A percentile compares a stretch with the other conserved stretches of the same genome.
Evolutionary conservation across 2,797 vertebrate genomes (phyloP).

Genomic region (Lutjanus campechanus): DNA sequence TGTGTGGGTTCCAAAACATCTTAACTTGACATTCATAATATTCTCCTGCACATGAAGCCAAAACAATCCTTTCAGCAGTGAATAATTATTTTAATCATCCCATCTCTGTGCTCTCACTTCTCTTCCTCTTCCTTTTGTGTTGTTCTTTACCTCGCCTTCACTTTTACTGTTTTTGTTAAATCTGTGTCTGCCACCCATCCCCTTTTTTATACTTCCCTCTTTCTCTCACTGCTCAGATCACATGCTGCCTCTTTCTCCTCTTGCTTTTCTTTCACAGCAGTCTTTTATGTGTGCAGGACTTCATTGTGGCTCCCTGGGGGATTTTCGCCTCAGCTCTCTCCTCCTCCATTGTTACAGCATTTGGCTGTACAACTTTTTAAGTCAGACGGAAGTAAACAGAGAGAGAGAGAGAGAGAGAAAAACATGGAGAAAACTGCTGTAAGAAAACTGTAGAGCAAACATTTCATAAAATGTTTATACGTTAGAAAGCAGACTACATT

Average conservation of each 20-base stretch:
- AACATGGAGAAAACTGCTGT: not conserved
- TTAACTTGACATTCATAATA: not conserved
- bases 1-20: not conserved
- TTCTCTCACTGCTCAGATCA: constrained; percentile 25
- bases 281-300: constrained; percentile 65
- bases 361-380: constrained; percentile 39
- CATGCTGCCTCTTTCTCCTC: constrained; percentile 7
- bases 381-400: constrained; percentile 3
- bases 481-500: not conserved
- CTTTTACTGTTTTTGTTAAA: constrained; percentile 18
- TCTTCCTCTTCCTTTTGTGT: not conserved
- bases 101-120: not conserved
- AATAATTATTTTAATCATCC: constrained; percentile 1
- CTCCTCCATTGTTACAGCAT: constrained; percentile 64
- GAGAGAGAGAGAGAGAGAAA: not conserved
- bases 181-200: not conserved
- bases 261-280: constrained; percentile 33
- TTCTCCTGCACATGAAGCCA: not conserved
- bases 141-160: not conserved
- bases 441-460: not conserved
- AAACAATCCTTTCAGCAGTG: not conserved
- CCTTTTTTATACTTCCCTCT: constrained; percentile 12
- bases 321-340: constrained; percentile 32
- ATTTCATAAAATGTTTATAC: not conserved
- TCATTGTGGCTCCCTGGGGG: constrained; percentile 78